These are phyloP conservation scores for Aphaenogaster rudis DNA, from an alignment of 1,140 invertebrate genomes.

Conservation along the genomic window DNA sequence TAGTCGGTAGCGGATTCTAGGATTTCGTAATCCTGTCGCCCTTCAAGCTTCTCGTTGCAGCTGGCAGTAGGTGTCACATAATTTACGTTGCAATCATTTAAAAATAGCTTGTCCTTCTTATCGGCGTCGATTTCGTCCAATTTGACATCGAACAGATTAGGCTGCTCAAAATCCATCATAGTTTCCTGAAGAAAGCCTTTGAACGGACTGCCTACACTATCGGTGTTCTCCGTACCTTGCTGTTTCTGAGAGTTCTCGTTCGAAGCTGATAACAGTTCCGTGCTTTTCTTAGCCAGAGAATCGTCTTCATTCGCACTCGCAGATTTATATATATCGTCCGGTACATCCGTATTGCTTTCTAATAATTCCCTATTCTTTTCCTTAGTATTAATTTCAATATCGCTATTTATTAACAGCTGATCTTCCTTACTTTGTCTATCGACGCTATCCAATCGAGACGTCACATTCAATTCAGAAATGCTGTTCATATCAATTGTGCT, in stretches of 20 bases:
- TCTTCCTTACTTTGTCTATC: not conserved
- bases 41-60: not conserved
- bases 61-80: not conserved
- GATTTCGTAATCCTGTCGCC: not conserved
- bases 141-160: not conserved
- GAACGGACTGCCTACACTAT: constrained; percentile 67
- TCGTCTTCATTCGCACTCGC: not conserved
- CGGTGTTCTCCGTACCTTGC: not conserved
- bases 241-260: not conserved
- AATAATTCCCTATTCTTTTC: not conserved
- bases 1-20: not conserved
- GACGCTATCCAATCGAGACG: not conserved
- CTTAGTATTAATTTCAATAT: not conserved
- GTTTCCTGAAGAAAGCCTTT: constrained; percentile 66
- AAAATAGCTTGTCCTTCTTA: not conserved
- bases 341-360: too few relatives aligned
- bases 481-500: not conserved
- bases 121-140: not conserved
- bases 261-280: not conserved
- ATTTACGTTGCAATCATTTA: not conserved
- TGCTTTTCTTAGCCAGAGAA: not conserved
- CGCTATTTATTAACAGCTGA: not conserved
- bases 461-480: not conserved
- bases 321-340: not conserved
- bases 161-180: constrained; percentile 19